These are phyloP conservation scores for Brachystomella parvula DNA, from an alignment of 1,140 invertebrate genomes.

Conservation along the genomic window DNA sequence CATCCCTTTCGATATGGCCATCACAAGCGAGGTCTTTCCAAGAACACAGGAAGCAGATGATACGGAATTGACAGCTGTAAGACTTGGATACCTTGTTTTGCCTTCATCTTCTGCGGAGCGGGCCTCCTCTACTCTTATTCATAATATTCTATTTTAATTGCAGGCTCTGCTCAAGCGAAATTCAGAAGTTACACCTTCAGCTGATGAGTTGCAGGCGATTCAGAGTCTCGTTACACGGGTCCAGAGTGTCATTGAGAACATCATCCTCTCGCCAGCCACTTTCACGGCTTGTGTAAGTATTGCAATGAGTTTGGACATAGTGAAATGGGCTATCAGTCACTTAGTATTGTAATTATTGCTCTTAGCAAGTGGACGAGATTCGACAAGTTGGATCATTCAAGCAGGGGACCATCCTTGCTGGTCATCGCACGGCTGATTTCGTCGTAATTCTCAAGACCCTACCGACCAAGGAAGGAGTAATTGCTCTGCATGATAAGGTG, in stretches of 20 bases:
- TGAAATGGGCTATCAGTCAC: not conserved
- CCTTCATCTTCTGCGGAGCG: not conserved
- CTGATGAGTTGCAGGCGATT: constrained; percentile 80
- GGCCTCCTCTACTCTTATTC: not conserved
- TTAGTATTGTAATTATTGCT: constrained; percentile 5
- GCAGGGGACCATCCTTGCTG: constrained; percentile 94
- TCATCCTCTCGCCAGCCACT: constrained; percentile 82
- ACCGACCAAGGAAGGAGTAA: constrained; percentile 89
- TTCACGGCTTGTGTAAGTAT: constrained; percentile 91
- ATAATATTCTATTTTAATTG: not conserved
- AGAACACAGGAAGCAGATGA: constrained; percentile 23
- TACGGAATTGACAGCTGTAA: constrained; percentile 21
- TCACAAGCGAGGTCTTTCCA: constrained; percentile 30
- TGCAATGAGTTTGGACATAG: not conserved
- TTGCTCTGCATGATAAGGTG: constrained; percentile 81
- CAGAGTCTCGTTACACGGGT: constrained; percentile 88
- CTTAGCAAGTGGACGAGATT: constrained; percentile 88
- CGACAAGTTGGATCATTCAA: constrained; percentile 95
- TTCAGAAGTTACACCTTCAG: constrained; percentile 76
- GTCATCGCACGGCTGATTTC: constrained; percentile 90
- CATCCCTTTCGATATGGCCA: constrained; percentile 32
- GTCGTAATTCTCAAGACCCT: constrained; percentile 97
- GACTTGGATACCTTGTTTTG: not conserved
- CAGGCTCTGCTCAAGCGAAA: constrained; percentile 83
- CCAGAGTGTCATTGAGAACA: constrained; percentile 81